Evolutionary conservation across 2,888 invertebrate genomes (phyloP).

Genomic region (Drosophila buzzatii): DNA sequence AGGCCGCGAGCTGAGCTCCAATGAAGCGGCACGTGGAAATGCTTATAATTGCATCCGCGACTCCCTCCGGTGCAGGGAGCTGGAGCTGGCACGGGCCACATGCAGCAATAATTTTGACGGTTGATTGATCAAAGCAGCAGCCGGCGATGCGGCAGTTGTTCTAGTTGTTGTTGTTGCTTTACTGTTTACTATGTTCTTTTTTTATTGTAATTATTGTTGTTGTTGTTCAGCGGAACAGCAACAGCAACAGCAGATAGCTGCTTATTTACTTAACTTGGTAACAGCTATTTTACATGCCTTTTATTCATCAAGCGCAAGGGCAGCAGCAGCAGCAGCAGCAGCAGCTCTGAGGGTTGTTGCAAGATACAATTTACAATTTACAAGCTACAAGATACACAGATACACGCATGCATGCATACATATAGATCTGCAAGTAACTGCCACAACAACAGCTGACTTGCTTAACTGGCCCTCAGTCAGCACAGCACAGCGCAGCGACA

Average conservation of each 20-base stretch:
- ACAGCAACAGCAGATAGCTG: conserved; percentile 28
- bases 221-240: conserved; percentile 30
- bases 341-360: conserved; percentile 26
- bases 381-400: conserved; percentile 31
- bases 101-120: conserved; percentile 78
- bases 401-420: conserved; percentile 11
- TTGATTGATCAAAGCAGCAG: conserved; percentile 81
- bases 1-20: conserved; percentile 56
- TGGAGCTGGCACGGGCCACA: conserved; percentile 60
- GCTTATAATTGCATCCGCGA: conserved; percentile 80
- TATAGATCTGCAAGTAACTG: conserved; percentile 17
- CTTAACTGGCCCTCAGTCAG: conserved; percentile 30
- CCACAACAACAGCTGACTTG: conserved; percentile 54
- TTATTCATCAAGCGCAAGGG: conserved; percentile 21
- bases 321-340: not conserved
- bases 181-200: conserved; percentile 27
- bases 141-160: conserved; percentile 46
- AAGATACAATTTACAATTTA: conserved; percentile 30
- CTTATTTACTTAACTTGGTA: conserved; percentile 53
- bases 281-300: conserved; percentile 61
- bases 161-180: conserved; percentile 8
- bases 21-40: conserved; percentile 81
- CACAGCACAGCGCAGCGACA: not conserved
- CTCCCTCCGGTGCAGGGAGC: conserved; percentile 22
- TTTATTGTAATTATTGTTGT: conserved; percentile 22